phyloP scores from a whole-genome alignment of 2,888 invertebrate species.

The Nasonia oneida region DNA sequence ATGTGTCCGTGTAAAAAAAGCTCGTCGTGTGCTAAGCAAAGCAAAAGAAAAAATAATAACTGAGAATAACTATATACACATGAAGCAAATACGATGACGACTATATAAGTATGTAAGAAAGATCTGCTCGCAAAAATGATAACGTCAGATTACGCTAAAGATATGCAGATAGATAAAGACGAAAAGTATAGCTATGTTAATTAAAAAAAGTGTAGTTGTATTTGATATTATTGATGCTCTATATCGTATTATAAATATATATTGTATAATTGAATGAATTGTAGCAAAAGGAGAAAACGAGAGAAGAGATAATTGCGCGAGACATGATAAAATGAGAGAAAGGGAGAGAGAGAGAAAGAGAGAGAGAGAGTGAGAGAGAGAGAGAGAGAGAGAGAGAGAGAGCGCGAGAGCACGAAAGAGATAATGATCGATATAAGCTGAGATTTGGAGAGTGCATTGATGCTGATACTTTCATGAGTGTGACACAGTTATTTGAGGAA shows the following conservation, averaged over 20 bases:
- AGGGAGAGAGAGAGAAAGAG: conserved; percentile 49
- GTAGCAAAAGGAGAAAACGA: conserved; percentile 41
- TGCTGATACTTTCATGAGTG: conserved; percentile 67
- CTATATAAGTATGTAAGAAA: not conserved
- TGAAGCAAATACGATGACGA: conserved; percentile 4
- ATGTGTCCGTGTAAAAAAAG: conserved; percentile 58
- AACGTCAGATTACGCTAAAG: not conserved
- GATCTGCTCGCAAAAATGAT: not conserved
- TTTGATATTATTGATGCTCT: conserved; percentile 62
- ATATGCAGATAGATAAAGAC: conserved; percentile 27
- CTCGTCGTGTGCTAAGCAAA: conserved; percentile 28
- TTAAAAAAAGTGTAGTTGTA: conserved; percentile 60
- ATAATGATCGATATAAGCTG: conserved; percentile 30
- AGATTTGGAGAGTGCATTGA: conserved; percentile 59
- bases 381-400: not conserved
- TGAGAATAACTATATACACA: not conserved
- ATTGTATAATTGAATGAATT: conserved; percentile 54
- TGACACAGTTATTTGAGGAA: conserved; percentile 64
- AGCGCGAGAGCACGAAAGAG: conserved; percentile 22
- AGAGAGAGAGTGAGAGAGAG: conserved; percentile 25
- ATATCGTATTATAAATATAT: conserved; percentile 54
- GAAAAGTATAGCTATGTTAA: conserved; percentile 49
- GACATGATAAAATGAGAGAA: conserved; percentile 57
- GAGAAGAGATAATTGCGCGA: conserved; percentile 28
- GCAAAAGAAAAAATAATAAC: not conserved